Evolutionary conservation across 2,113 vertebrate species (phyloP).

Genomic region (Lates calcarifer): DNA sequence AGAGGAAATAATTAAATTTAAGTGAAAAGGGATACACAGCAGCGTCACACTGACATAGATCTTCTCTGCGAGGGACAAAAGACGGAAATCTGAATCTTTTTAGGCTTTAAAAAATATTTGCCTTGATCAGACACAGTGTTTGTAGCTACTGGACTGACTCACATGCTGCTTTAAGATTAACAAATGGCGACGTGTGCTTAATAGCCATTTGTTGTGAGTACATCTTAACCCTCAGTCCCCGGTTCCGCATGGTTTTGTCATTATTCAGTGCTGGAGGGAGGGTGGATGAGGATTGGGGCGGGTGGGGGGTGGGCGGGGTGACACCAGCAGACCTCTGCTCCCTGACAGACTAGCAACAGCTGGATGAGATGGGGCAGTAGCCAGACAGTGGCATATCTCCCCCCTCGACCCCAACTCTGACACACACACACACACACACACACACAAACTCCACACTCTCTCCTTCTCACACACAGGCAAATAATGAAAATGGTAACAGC

Average conservation of each 20-base stretch:
- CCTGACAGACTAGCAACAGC: slow-evolving; percentile 83
- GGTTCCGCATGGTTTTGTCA: slow-evolving; percentile 74
- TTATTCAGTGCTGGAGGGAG: slow-evolving; percentile 71
- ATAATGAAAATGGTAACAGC: slow-evolving; percentile 77
- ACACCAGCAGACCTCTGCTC: slow-evolving; percentile 75
- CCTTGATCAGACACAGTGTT: background rate
- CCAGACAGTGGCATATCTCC: slow-evolving; percentile 67
- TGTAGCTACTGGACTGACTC: slow-evolving; percentile 47
- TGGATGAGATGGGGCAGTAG: slow-evolving; percentile 78
- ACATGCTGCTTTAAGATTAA: slow-evolving; percentile 33
- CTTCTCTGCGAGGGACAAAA: slow-evolving; percentile 32
- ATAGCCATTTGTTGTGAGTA: slow-evolving; percentile 55
- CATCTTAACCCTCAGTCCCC: slow-evolving; percentile 55
- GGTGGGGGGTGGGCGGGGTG: no score
- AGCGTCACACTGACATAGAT: slow-evolving; percentile 55
- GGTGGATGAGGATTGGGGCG: no score
- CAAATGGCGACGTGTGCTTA: slow-evolving; percentile 48
- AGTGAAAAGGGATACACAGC: slow-evolving; percentile 60
- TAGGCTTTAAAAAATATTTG: background rate
- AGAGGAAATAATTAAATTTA: slow-evolving; percentile 65
- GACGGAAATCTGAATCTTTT: slow-evolving; percentile 34
- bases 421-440: slow-evolving; percentile 40
- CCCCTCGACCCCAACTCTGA: slow-evolving; percentile 11
- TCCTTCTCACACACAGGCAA: slow-evolving; percentile 48
- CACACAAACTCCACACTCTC: slow-evolving; percentile 14